A percentile compares a stretch with the other conserved stretches of the same genome.
phyloP scores from a whole-genome alignment of 2,888 invertebrate species.

The Glomeris marginata region DNA sequence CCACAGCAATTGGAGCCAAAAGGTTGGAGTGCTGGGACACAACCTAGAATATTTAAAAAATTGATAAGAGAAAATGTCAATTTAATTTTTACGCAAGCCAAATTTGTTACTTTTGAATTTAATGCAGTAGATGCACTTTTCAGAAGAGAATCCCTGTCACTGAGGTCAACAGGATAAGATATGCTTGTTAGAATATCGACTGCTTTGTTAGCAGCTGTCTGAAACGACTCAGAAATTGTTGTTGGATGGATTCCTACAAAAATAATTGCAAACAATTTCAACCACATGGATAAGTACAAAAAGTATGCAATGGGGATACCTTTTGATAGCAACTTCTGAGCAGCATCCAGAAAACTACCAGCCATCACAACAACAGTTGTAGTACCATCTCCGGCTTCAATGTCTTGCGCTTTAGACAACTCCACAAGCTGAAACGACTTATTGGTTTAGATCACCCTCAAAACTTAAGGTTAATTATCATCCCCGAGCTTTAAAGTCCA shows the following conservation, averaged over 20 bases:
- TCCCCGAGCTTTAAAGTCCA: too few relatives aligned
- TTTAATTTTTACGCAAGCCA: too few relatives aligned
- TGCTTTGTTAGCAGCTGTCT: conserved; percentile 55
- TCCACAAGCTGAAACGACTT: conserved; percentile 65
- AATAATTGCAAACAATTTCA: conserved; percentile 1
- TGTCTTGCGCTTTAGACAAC: conserved; percentile 93
- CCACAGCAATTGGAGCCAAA: conserved; percentile 91
- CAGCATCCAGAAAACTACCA: conserved; percentile 86
- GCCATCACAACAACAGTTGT: conserved; percentile 97
- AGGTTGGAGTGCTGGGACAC: conserved; percentile 95
- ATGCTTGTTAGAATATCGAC: conserved; percentile 63
- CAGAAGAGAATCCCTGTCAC: conserved; percentile 69
- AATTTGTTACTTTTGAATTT: conserved; percentile 63
- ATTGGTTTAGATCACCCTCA: not conserved
- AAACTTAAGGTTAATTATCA: not conserved
- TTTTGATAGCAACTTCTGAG: conserved; percentile 75
- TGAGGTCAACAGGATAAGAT: conserved; percentile 69
- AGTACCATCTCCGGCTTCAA: conserved; percentile 98
- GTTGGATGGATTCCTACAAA: conserved; percentile 86
- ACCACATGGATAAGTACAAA: not conserved
- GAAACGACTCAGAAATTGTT: conserved; percentile 92
- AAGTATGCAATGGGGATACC: conserved; percentile 23
- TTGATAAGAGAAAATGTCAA: not conserved
- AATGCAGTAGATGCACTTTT: conserved; percentile 95
- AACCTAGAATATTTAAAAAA: conserved; percentile 39